Base-by-base conservation (phyloP, 2,113 vertebrate species). In the Grammomys dolichurus region DNA sequence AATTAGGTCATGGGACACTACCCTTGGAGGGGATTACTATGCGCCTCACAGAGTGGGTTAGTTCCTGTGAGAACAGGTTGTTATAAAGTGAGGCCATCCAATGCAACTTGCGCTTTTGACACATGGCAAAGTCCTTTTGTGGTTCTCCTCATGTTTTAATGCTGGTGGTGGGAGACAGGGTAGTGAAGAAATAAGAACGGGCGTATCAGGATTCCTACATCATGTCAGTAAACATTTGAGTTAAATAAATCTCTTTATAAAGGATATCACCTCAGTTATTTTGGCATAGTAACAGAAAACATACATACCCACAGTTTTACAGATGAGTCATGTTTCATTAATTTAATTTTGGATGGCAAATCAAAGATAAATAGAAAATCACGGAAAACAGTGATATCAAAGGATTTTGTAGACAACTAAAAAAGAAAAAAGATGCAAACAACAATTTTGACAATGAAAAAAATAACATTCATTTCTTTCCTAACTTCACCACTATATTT, bases 321-420 rank as follows among this genome's bases (percentile, higher is more conserved):
- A 9, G 0, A 0, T 12, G 70, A 89, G 82, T 96, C 36, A 11
- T 1, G 19, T n/a, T 60, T 0, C 48, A 98, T 86, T 69, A 98
- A 82, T 56, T 43, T 26, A 80, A 97, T 93, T 96, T 98, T 98
- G 85, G 51, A 89, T 11, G 11, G 1, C 51, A 96, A 96, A 90
- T 97, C 86, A 80, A 97, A 98, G 86, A 97, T 11, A 95, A 98
- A 98, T 80, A 97, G 97, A 96, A 97, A 98, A n/a, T 95, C 85
- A 58, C 80, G 95, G 72, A 97, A 97, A 91, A 95, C 28, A 33
- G 36, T 36, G 91, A 2, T 14, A 48, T 0, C 28, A 4, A 0
- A 0, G 5, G 60, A 81, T 16, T 3, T 3, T 72, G 3, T 7
- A 82, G 3, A 1, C 3, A 24, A 0, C 98, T 98, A 26, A 26